Evolutionary conservation across 1,140 invertebrate genomes (phyloP).

Genomic region (Notospermus geniculatus): DNA sequence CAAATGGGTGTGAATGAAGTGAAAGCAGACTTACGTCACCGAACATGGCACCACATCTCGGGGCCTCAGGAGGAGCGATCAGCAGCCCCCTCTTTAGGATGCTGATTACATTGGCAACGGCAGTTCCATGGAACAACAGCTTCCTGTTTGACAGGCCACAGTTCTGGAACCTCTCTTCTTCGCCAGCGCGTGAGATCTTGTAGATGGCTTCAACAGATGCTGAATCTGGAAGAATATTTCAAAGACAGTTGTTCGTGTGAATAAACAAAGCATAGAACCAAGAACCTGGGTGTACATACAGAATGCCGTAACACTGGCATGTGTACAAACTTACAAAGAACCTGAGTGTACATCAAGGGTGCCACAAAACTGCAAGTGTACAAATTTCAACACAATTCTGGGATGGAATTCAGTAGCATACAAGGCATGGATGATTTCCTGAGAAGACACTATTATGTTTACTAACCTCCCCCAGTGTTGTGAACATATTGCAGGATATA

Average conservation of each 20-base stretch:
- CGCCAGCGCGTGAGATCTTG: slow-evolving; percentile 39
- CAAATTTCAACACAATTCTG: too few species aligned
- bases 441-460: too few species aligned
- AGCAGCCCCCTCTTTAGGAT: slow-evolving; percentile 53
- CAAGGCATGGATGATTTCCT: too few species aligned
- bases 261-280: background rate
- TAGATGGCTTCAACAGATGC: slow-evolving; percentile 47
- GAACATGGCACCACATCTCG: slow-evolving; percentile 49
- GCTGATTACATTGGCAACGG: slow-evolving; percentile 51
- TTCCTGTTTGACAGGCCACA: slow-evolving; percentile 40
- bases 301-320: too few species aligned
- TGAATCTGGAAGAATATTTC: background rate
- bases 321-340: too few species aligned
- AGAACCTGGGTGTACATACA: background rate
- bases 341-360: too few species aligned
- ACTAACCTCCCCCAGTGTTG: slow-evolving; percentile 42
- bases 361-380: too few species aligned
- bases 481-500: slow-evolving; percentile 58
- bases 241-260: background rate
- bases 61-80: slow-evolving; percentile 49
- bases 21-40: slow-evolving; percentile 42
- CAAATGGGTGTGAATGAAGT: background rate
- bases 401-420: too few species aligned
- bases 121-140: slow-evolving; percentile 58
- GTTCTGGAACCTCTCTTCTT: slow-evolving; percentile 33